These are phyloP conservation scores for Agonopterix alstromeriana DNA, from an alignment of 2,888 invertebrate species.

Conservation along the genomic window DNA sequence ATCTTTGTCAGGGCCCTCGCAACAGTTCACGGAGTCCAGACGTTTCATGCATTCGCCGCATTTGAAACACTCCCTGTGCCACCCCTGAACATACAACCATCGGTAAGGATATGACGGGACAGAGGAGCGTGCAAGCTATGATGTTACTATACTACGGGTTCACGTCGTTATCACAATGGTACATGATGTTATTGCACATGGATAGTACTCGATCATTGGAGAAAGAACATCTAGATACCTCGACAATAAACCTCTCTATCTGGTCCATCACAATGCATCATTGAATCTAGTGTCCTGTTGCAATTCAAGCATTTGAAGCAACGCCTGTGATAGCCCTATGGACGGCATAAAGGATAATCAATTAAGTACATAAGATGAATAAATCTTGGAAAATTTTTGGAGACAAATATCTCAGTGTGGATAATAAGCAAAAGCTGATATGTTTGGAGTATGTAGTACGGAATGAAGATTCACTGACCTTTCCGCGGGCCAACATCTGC, in stretches of 20 bases:
- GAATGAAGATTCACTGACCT: constrained; percentile 75
- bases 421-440: neutral
- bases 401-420: neutral
- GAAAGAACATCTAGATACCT: constrained; percentile 77
- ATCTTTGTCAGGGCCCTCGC: constrained; percentile 96
- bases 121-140: constrained; percentile 47
- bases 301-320: constrained; percentile 94
- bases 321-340: constrained; percentile 90
- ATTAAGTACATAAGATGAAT: neutral
- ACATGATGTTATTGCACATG: constrained; percentile 48
- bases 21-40: constrained; percentile 93
- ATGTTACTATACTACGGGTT: constrained; percentile 20
- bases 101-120: constrained; percentile 12
- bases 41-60: constrained; percentile 91
- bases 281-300: constrained; percentile 90
- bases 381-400: neutral
- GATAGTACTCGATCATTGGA: constrained; percentile 20
- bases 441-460: neutral
- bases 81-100: constrained; percentile 80
- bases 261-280: constrained; percentile 94
- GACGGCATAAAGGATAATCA: constrained; percentile 36
- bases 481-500: constrained; percentile 93
- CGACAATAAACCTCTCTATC: constrained; percentile 94
- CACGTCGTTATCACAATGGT: constrained; percentile 59
- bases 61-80: constrained; percentile 97